Conservation (phyloP, 2,797 vertebrate genomes). For the Echiichthys vipera region DNA sequence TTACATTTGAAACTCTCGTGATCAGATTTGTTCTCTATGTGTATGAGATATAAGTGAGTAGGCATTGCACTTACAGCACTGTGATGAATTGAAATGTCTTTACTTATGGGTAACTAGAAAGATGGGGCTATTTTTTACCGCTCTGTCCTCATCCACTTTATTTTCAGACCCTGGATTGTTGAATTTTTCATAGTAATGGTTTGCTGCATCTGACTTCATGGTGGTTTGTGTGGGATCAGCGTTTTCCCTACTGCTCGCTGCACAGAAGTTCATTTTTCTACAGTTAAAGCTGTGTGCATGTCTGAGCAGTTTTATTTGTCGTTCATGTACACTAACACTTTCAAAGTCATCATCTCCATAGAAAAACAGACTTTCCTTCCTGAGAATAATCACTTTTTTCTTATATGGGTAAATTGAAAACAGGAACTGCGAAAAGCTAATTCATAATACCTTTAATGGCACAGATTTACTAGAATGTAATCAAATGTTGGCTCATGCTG, state of each 20-base stretch:
- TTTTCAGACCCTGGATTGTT: constrained; percentile 5
- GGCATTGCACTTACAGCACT: neutral
- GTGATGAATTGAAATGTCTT: neutral
- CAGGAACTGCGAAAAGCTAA: neutral
- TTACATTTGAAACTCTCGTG: neutral
- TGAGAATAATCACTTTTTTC: neutral
- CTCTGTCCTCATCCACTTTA: neutral
- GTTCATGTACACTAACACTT: neutral
- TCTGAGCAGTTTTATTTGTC: neutral
- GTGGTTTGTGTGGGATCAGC: constrained; percentile 5
- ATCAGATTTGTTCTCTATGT: neutral
- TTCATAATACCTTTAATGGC: neutral
- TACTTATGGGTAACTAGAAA: neutral
- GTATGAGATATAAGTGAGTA: neutral
- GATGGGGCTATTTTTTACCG: neutral
- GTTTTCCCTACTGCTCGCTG: neutral
- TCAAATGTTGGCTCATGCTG: neutral
- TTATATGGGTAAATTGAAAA: neutral
- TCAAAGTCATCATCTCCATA: neutral
- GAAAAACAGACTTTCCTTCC: too few species aligned
- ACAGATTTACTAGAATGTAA: neutral
- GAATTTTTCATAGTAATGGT: constrained; percentile 30
- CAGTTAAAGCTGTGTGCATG: neutral
- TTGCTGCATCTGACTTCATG: neutral
- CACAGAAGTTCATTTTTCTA: neutral